Base-by-base conservation (phyloP, 2,888 invertebrate genomes). In the Perizoma affinitatum region DNA sequence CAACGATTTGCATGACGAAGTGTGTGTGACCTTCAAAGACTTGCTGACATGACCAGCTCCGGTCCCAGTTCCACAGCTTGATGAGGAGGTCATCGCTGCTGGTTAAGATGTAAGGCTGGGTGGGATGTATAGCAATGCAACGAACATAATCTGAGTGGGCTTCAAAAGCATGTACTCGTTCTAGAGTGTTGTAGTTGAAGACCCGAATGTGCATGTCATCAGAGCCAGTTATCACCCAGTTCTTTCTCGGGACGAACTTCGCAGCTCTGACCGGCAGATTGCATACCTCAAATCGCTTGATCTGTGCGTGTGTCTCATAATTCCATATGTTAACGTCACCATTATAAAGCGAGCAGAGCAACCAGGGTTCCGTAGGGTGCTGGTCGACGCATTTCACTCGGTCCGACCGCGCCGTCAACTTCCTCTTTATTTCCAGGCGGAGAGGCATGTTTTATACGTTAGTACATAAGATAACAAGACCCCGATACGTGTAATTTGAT, bases 321-420 rank as follows among this genome's bases (percentile, higher is more conserved):
- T 99, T 99, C 99, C 99, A 99, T 80, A 99, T 97, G 93, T 99
- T 99, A 75, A 99, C 98, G 92, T 99, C 98, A 73, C 99, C 99
- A 92, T 98, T 99, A 94, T 99, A 99, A 40, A 99, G 93, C 43
- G 98, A 98, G 76, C 98, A 99, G 54, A 99, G 94, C 95, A 99
- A 97, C 99, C 99, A 99, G 70, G 99, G 98, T 85, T 99, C 99
- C 44, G 96, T 94, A 0, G 99, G 99, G 88, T 99, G 99, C 71
- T 99, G 94, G 88, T 99, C 99, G 8, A 98, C 98, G 86, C 97
- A 97, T 93, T 99, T 99, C 53, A 99, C 99, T 71, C 99, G 95
- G 90, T 99, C 99, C 6, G 99, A 99, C 71, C 99, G 95, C 55
- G 99, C 98, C 58, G 99, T 97, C 84, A 99, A 92, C 89, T 98